phyloP scores from a whole-genome alignment of 2,888 invertebrate genomes.

The Ornithoptera priamus region DNA sequence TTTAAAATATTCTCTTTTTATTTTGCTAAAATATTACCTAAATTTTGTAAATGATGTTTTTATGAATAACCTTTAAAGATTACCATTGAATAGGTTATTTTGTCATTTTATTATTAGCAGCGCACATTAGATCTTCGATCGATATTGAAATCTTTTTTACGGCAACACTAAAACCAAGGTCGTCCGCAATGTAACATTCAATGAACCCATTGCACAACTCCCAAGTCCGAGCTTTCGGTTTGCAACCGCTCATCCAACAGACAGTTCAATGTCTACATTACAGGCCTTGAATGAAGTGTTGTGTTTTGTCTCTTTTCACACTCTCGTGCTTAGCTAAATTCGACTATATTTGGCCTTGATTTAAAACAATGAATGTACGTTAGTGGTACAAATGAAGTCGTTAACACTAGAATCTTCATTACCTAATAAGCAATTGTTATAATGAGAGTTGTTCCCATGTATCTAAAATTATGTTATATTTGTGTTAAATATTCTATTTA shows the following conservation, averaged over 20 bases:
- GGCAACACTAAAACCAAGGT: constrained; percentile 29
- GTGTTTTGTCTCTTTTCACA: constrained; percentile 28
- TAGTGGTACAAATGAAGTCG: neutral
- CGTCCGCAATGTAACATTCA: constrained; percentile 38
- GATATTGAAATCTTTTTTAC: constrained; percentile 18
- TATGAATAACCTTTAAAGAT: neutral
- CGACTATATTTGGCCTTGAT: neutral
- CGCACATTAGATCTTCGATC: too few species aligned
- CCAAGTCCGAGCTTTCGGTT: constrained; percentile 49
- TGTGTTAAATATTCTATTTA: neutral
- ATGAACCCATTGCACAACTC: constrained; percentile 49
- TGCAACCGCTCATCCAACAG: constrained; percentile 54
- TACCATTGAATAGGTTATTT: too few species aligned
- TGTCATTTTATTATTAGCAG: too few species aligned
- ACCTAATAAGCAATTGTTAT: neutral
- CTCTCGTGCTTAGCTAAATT: constrained; percentile 1
- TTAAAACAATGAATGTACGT: neutral
- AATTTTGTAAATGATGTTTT: neutral
- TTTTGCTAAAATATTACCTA: neutral
- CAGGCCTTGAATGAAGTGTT: constrained; percentile 49
- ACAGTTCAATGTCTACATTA: constrained; percentile 59
- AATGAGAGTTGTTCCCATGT: neutral
- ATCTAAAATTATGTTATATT: neutral
- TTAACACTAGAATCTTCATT: neutral
- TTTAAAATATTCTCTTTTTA: too few species aligned